Evolutionary conservation across 2,888 invertebrate species (phyloP).

Genomic region (Apotomis betuletana): DNA sequence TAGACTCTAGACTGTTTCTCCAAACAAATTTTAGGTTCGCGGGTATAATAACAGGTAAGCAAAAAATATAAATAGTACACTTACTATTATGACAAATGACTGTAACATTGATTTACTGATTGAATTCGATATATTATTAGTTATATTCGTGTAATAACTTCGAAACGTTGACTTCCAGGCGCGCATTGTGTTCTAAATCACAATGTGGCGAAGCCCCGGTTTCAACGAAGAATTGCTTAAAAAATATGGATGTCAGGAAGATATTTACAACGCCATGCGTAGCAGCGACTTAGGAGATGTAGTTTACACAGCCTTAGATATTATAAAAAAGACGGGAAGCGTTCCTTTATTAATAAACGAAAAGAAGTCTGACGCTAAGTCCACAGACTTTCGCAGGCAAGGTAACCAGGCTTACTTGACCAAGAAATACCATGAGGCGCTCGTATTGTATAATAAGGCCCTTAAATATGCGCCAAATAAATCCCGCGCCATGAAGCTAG

Average conservation of each 20-base stretch:
- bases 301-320: constrained; percentile 45
- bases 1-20: no score
- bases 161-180: constrained; percentile 3
- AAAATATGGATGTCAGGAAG: constrained; percentile 37
- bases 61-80: neutral
- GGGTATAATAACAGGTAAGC: constrained; percentile 18
- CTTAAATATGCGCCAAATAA: constrained; percentile 50
- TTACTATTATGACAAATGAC: neutral
- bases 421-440: constrained; percentile 41
- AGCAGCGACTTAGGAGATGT: constrained; percentile 47
- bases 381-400: constrained; percentile 44
- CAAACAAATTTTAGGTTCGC: neutral
- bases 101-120: neutral
- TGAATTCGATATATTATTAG: neutral
- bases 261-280: constrained; percentile 48
- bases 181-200: constrained; percentile 1
- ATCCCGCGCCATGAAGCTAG: constrained; percentile 48
- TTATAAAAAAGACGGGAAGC: constrained; percentile 45
- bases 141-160: neutral
- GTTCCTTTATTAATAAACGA: constrained; percentile 26
- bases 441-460: constrained; percentile 50
- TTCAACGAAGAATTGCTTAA: constrained; percentile 20
- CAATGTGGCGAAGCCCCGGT: constrained; percentile 28
- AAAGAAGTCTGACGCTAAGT: constrained; percentile 45
- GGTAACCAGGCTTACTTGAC: constrained; percentile 47